Conservation (phyloP, 2,113 vertebrate species). For the Chelonoidis abingdonii region DNA sequence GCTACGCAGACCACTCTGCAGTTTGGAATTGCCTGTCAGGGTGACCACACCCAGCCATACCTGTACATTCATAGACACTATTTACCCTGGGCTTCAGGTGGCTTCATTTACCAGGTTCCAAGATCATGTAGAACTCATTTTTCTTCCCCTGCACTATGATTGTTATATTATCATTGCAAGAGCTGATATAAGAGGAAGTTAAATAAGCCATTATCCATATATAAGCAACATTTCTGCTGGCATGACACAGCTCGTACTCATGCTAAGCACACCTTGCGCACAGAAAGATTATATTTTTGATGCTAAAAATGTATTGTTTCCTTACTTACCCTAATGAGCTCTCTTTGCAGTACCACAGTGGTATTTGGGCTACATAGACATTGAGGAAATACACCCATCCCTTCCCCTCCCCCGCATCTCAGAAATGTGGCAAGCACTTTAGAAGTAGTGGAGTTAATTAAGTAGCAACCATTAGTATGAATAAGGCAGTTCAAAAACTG, state of each 20-base stretch:
- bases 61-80: background rate
- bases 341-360: rapidly evolving
- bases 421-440: background rate
- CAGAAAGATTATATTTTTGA: background rate
- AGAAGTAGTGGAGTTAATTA: background rate
- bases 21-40: background rate
- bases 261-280: background rate
- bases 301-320: background rate
- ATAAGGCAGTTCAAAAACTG: background rate
- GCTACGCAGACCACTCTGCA: background rate
- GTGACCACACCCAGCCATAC: background rate
- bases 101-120: background rate
- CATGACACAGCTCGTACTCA: background rate
- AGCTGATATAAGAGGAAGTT: background rate
- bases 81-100: background rate
- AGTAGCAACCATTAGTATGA: background rate
- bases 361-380: background rate
- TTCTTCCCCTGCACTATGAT: background rate
- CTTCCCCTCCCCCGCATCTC: background rate
- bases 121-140: background rate
- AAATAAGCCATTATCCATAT: background rate
- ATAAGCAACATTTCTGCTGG: background rate
- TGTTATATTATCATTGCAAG: background rate
- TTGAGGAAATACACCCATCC: background rate
- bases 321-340: background rate